phyloP scores from a whole-genome alignment of 2,888 invertebrate species.

The Andrena dorsata region DNA sequence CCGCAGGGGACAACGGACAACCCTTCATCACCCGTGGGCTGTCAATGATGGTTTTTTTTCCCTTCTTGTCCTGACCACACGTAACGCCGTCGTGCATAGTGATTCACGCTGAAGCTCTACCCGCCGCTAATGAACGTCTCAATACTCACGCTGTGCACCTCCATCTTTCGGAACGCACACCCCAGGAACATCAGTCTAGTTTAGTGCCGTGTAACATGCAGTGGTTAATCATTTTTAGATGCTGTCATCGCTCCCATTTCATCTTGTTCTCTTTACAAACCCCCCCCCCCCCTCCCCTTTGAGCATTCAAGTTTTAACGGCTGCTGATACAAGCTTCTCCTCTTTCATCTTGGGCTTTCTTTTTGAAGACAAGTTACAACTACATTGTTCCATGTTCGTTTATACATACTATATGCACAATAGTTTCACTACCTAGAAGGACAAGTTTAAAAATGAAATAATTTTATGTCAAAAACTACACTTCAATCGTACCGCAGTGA shows the following conservation, averaged over 20 bases:
- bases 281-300: neutral
- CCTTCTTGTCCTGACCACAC: constrained; percentile 59
- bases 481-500: too few species aligned
- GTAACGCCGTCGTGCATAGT: constrained; percentile 62
- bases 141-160: constrained; percentile 72
- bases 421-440: too few species aligned
- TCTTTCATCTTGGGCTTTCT: too few species aligned
- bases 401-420: too few species aligned
- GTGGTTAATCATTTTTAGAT: constrained; percentile 55
- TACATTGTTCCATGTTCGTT: too few species aligned
- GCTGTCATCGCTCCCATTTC: constrained; percentile 47
- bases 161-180: constrained; percentile 59
- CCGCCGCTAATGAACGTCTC: constrained; percentile 77
- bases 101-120: constrained; percentile 73
- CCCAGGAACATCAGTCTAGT: constrained; percentile 54
- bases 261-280: neutral
- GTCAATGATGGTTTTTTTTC: constrained; percentile 73
- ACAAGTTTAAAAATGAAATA: too few species aligned
- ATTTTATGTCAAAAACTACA: too few species aligned
- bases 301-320: constrained; percentile 9
- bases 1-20: constrained; percentile 78
- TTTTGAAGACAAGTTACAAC: too few species aligned
- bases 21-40: constrained; percentile 81
- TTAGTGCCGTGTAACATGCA: constrained; percentile 59
- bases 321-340: constrained; percentile 4